Evolutionary conservation across 2,888 invertebrate species (phyloP).

Genomic region (Amphimallon solstitiale): DNA sequence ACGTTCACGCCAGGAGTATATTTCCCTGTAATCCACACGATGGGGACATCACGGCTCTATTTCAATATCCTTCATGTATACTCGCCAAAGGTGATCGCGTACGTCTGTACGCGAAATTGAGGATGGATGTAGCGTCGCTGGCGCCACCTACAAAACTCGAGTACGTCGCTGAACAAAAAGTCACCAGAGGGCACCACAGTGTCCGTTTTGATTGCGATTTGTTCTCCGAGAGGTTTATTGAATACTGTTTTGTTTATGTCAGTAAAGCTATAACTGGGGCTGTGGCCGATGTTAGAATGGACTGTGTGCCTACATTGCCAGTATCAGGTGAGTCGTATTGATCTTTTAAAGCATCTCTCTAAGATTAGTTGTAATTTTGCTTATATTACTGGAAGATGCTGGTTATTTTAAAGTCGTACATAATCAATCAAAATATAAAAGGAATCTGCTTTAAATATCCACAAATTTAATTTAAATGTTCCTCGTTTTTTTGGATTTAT

Average conservation of each 20-base stretch:
- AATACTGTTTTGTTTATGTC: slow-evolving; percentile 90
- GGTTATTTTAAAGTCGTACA: too few species aligned
- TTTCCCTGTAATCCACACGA: slow-evolving; percentile 82
- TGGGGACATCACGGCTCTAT: slow-evolving; percentile 79
- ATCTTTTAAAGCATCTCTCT: neutral
- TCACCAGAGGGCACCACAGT: slow-evolving; percentile 76
- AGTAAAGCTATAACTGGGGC: slow-evolving; percentile 87
- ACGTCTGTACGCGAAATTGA: slow-evolving; percentile 79
- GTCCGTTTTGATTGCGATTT: slow-evolving; percentile 82
- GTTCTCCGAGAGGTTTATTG: slow-evolving; percentile 84
- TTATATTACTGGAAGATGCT: too few species aligned
- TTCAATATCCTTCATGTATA: slow-evolving; percentile 86
- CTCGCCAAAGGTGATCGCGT: slow-evolving; percentile 80
- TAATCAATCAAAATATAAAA: too few species aligned
- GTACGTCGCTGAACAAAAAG: slow-evolving; percentile 75
- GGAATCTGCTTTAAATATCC: too few species aligned
- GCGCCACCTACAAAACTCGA: slow-evolving; percentile 72
- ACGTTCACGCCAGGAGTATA: slow-evolving; percentile 84
- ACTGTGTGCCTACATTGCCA: slow-evolving; percentile 85
- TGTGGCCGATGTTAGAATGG: slow-evolving; percentile 84
- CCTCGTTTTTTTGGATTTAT: too few species aligned
- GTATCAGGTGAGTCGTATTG: slow-evolving; percentile 72
- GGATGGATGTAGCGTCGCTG: slow-evolving; percentile 75
- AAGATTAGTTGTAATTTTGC: too few species aligned
- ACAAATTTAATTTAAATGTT: too few species aligned